Conservation (phyloP, 2,113 vertebrate genomes). For the Mugil cephalus region DNA sequence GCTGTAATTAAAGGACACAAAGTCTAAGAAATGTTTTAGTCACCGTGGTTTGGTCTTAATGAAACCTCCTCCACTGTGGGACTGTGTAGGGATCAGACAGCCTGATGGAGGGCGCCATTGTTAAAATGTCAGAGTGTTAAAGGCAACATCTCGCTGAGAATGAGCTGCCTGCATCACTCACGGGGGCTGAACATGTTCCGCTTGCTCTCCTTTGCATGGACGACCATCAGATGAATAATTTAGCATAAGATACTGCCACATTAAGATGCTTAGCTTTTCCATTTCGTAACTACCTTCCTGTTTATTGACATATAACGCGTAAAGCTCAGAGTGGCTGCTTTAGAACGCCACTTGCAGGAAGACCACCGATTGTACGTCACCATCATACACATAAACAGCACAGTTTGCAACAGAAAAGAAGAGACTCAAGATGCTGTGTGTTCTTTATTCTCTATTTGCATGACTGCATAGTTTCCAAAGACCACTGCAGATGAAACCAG, state of each 20-base stretch:
- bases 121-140: neutral
- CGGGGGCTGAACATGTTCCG: slow-evolving; percentile 5
- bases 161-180: neutral
- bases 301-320: neutral
- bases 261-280: neutral
- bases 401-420: neutral
- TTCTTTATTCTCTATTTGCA: slow-evolving; percentile 66
- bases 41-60: neutral
- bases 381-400: neutral
- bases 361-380: neutral
- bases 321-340: neutral
- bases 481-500: slow-evolving; percentile 28
- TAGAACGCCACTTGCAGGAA: neutral
- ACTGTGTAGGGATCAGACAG: neutral
- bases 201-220: slow-evolving; percentile 39
- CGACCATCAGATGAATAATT: slow-evolving; percentile 32
- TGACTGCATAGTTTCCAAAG: slow-evolving; percentile 10
- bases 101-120: neutral
- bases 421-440: slow-evolving; percentile 4
- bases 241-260: neutral
- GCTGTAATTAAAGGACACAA: neutral
- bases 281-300: neutral
- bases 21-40: slow-evolving; percentile 3
- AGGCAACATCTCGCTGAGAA: neutral
- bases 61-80: neutral